These are phyloP conservation scores for Lagorchestes hirsutus DNA, from an alignment of 2,797 vertebrate genomes.

Conservation along the genomic window DNA sequence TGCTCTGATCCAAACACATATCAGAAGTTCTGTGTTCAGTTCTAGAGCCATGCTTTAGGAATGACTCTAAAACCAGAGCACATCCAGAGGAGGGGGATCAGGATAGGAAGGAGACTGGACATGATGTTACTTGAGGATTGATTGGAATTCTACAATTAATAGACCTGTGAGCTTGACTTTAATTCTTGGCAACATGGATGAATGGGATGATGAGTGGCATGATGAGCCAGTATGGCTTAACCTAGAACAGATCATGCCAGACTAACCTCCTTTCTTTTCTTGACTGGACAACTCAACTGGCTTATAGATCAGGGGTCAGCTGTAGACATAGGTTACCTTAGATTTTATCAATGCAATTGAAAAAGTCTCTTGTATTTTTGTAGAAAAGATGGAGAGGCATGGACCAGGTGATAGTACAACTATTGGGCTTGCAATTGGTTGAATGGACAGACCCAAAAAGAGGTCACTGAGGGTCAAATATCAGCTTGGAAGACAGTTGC, in stretches of 20 bases:
- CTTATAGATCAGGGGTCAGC: neutral
- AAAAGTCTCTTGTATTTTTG: neutral
- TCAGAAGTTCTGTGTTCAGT: neutral
- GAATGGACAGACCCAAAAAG: neutral
- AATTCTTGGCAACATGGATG: neutral
- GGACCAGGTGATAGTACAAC: neutral
- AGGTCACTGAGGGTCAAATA: neutral
- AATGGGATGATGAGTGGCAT: neutral
- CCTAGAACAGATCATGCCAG: neutral
- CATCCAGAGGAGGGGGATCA: neutral
- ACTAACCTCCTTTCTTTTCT: neutral
- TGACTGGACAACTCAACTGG: neutral
- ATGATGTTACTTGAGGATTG: neutral
- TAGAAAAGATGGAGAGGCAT: neutral
- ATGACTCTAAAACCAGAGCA: neutral
- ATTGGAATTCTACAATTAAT: neutral
- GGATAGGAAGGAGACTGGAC: neutral
- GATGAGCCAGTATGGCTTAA: neutral
- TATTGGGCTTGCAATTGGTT: neutral
- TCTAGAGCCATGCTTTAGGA: neutral
- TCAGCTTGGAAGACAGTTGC: neutral
- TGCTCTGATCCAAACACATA: neutral
- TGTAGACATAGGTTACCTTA: neutral
- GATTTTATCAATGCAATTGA: neutral
- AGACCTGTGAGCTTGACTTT: neutral